Base-by-base conservation (phyloP, 2,797 vertebrate species). In the Gambusia yucatana region DNA sequence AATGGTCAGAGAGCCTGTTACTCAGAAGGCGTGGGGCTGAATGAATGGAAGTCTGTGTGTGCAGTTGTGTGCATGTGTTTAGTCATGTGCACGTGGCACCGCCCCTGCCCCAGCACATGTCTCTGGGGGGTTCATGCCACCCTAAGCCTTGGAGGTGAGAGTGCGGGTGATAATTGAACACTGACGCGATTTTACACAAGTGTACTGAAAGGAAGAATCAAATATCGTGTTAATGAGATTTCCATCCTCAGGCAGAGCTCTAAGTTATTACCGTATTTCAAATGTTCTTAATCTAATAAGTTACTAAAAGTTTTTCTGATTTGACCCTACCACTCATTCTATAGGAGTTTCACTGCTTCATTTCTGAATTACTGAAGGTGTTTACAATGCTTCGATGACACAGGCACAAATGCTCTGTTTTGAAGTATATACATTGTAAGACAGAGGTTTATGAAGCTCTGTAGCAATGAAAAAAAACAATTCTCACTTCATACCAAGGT, bases 151-250 rank as follows among this genome's bases (percentile, higher is more conserved):
- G 86, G 88, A 95, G 94, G 94, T 95, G 94, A 94, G 92, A 95
- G 94, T 90, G 91, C 81, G 91, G 91, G 91, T 94, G 93, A 95
- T 95, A 95, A 94, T 95, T 95, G 91, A 94, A 94, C 93, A 89
- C 91, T 92, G 90, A 88, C 88, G 91, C 90, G 90, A 91, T 91
- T 92, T 91, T 94, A 94, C 67, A 95, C 94, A 95, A 95, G 95
- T 94, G 93, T 94, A 95, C 93, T 94, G 94, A 95, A 94, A 90
- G 92, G 63, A 81, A 80, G 90, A 94, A 94, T 95, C 93, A 93
- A 96, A 95, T 95, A 94, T 94, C 91, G 92, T 92, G 94, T 95
- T 95, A 95, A 96, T 96, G 93, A 95, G 94, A 95, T 96, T 96
- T 95, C 74, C 84, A 86, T 88, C 94, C 91, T 80, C 65, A 9